Evolutionary conservation across 2,888 invertebrate species (phyloP), one percentile per base, ranked within the genome.

Genomic region (Trichogramma evanescens): DNA sequence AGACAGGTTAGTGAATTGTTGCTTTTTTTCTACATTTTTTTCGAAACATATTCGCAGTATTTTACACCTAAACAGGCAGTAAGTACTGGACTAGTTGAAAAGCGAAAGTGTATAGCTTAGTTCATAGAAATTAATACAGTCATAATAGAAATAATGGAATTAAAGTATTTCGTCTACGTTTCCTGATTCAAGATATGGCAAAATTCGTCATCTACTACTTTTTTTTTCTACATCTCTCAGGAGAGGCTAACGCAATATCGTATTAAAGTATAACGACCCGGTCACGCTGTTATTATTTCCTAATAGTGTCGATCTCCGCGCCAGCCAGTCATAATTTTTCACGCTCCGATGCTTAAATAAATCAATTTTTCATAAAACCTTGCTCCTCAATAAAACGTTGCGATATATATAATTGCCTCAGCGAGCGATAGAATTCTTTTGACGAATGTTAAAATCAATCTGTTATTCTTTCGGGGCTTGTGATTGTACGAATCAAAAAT

Each of bases 1-100:
- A 77, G 66, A 72, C 76, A 70, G 77, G 77, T 77, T 76, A 60
- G 74, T 70, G 26, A 26, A 26, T 26, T 26, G 26, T 26, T 26
- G 26, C 26, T 26, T 26, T 26, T 26, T 26, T 26, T 3, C 26
- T 26, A 26, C 2, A 26, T 26, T 26, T 26, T 26, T 26, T 26
- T 26, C 26, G 26, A 26, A 26, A 26, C 26, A 26, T 26, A 26
- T 26, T 26, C 26, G 26, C 26, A 26, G 26, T 26, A 26, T 26
- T 26, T 26, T 26, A 26, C 26, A 26, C 26, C 26, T 26, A 26
- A 26, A 26, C 26, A 26, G 26, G 26, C 26, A 26, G 26, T 26
- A 26, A 26, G 26, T 26, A 26, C 26, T 26, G 26, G 26, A n/a
- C 13, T n/a, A 48, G 26, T 7, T n/a, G 5, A 13, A 10, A 48